Evolutionary conservation across 2,797 vertebrate genomes (phyloP), one percentile per base, ranked within the genome.

Genomic region (Pipistrellus kuhlii): DNA sequence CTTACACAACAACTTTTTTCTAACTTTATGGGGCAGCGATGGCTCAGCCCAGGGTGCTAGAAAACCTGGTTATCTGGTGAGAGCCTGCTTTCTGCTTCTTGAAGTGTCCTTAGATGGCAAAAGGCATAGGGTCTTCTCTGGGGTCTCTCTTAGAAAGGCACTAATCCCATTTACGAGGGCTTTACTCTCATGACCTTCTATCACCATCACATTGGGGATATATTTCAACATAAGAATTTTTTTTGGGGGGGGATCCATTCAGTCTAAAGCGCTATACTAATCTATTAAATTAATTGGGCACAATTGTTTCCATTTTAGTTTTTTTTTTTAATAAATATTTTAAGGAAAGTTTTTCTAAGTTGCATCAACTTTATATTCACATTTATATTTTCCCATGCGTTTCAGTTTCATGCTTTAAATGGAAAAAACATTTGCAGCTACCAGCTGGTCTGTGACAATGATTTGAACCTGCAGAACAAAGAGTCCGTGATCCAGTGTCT

Each of bases 381-480:
- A 64, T 84, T 97, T 94, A 1, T 94, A 5, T 95, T 93, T 97
- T 94, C 90, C 88, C 44, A 0, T 97, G 76, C 93, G 44, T 98
- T 98, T 97, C 92, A 99, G 99, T 96, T 99, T 38, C 98, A 95
- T 85, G 99, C 98, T 94, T 98, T 99, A 98, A 98, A 98, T 93
- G 98, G 98, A 46, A 98, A 98, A 97, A 98, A 95, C 90, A 85
- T 98, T 96, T 99, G 99, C 96, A 92, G 96, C 95, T 99, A 99
- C 97, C 98, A 99, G 97, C 96, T 98, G 97, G 98, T 99, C 97
- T 99, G 97, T 96, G 98, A 96, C 68, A 96, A 75, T 82, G 97
- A 98, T 7, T 75, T 92, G 48, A 98, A 98, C 85, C 97, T 98
- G 35, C 96, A 95, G 95, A 98, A 97, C 76, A 96, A 94, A 92